phyloP scores from a whole-genome alignment of 2,888 invertebrate species.

The Tetragnatha montana region DNA sequence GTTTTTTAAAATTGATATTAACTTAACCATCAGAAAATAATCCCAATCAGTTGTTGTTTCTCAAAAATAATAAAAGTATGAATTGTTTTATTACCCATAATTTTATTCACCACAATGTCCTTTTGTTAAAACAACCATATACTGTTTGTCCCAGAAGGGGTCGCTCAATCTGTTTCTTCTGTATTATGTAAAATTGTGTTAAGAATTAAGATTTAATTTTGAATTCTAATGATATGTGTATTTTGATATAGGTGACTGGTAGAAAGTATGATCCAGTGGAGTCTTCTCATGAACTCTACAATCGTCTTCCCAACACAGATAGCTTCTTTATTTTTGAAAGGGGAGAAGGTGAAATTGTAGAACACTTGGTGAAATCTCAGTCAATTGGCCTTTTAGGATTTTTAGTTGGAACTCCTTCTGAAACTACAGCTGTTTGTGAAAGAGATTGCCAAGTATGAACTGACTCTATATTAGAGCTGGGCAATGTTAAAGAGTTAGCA shows the following conservation, averaged over 20 bases:
- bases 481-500: background rate
- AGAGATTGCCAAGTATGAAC: slow-evolving; percentile 49
- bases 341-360: background rate
- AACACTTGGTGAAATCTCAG: slow-evolving; percentile 42
- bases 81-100: no score
- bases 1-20: no score
- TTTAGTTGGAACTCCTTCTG: slow-evolving; percentile 33
- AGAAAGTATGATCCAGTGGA: background rate
- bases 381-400: slow-evolving; percentile 49
- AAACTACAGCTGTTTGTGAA: slow-evolving; percentile 52
- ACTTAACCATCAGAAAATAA: no score
- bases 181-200: no score
- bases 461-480: background rate
- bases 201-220: background rate
- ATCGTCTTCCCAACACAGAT: slow-evolving; percentile 48
- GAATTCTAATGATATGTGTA: background rate
- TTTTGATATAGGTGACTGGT: slow-evolving; percentile 23
- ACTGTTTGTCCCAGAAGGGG: no score
- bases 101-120: no score
- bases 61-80: no score
- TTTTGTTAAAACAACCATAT: no score
- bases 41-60: no score
- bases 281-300: background rate
- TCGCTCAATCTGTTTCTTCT: no score
- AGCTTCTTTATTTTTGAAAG: slow-evolving; percentile 34